Percentiles rank a stretch among this genome's conserved stretches.
Conservation (phyloP, 2,113 vertebrate species). For the Otolemur garnettii region DNA sequence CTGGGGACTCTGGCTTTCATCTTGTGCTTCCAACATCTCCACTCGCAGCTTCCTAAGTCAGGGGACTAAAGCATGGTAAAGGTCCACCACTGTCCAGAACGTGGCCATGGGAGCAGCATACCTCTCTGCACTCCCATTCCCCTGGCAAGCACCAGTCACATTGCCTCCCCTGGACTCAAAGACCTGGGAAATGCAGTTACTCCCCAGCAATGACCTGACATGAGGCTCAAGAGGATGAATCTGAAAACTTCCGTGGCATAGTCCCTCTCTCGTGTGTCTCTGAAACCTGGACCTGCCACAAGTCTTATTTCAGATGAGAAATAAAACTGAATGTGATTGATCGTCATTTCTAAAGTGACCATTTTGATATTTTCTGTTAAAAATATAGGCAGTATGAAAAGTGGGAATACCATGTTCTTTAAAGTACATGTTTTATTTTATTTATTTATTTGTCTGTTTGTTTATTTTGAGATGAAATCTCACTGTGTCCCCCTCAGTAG, state of each 20-base stretch:
- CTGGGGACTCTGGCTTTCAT: not conserved
- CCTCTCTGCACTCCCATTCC: not conserved
- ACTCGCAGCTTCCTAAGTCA: not conserved
- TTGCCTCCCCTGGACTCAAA: not conserved
- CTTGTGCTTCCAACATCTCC: not conserved
- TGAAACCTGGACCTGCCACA: not conserved
- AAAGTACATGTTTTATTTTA: not conserved
- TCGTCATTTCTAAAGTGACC: not conserved
- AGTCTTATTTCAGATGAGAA: not conserved
- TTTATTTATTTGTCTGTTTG: too few species aligned
- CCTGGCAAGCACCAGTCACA: not conserved
- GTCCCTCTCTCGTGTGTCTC: too few species aligned
- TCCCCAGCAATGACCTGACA: not conserved
- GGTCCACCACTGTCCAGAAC: fast-evolving
- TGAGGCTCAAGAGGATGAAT: fast-evolving
- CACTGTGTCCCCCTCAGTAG: too few species aligned
- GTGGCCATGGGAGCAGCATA: not conserved
- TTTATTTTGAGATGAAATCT: too few species aligned
- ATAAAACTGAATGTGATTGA: not conserved
- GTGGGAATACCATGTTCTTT: not conserved
- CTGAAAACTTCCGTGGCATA: not conserved
- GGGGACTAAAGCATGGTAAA: too few species aligned
- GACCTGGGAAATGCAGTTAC: not conserved
- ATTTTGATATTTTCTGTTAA: not conserved
- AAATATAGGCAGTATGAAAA: not conserved